Evolutionary conservation across 2,888 invertebrate genomes (phyloP), one percentile per base, ranked within the genome.

Genomic region (Erannis defoliaria): DNA sequence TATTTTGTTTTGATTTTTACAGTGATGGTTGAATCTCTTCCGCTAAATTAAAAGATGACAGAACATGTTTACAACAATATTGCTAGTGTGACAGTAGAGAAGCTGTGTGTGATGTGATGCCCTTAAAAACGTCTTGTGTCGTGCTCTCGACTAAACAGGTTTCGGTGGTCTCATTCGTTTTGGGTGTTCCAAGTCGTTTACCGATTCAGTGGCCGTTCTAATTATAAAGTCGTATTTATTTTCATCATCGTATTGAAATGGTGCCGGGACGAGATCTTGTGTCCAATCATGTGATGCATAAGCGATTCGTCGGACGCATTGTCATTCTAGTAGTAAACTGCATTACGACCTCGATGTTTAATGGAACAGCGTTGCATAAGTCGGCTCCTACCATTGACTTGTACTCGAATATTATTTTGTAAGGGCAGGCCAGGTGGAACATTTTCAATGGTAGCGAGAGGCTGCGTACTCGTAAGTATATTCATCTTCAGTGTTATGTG

Each of bases 151-250:
- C 4, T 29, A 19, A 60, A 66, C 60, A 56, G 55, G 62, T 66
- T 62, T 23, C 31, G 14, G 14, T 10, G 23, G 31, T 55, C 33
- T 26, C 62, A 51, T 62, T 56, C 26, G 53, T 29, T 48, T 62
- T 40, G 38, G 46, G n/a, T 12, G 37, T 26, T 46, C 31, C 14
- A 21, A 31, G 26, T 56, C 4, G 9, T 38, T 59, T 33, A 57
- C 45, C 35, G 35, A 57, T 54, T 57, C 64, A 51, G 57, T 35
- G 54, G 21, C 45, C 33, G 50, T 35, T 60, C 31, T 55, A 35
- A 51, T 57, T 40, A 62, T 48, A 53, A 46, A 56, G 19, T 9
- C n/a, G 10, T 14, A 23, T 55, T 40, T 54, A 40, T 40, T 19
- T 21, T 42, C 21, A 10, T 5, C n/a, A 0, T 26, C 14, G 43